These are phyloP conservation scores for Arizona elegans DNA, from an alignment of 2,113 vertebrate genomes.

Conservation along the genomic window DNA sequence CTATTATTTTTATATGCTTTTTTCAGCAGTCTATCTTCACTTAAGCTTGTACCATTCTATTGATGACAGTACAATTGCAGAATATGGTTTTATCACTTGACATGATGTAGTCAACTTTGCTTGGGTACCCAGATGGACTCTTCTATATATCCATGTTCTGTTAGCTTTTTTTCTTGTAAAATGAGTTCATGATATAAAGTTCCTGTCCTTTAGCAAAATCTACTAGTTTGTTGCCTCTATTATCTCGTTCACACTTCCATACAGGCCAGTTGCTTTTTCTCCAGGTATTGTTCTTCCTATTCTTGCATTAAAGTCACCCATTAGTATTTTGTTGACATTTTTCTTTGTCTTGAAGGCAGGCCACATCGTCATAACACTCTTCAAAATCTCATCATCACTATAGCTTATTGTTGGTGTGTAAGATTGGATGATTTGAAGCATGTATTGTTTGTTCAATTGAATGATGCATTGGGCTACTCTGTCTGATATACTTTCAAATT, in stretches of 20 bases:
- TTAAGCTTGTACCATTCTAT: background rate
- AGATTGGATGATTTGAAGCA: background rate
- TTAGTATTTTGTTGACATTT: background rate
- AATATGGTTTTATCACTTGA: background rate
- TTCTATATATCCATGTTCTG: background rate
- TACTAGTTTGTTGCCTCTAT: background rate
- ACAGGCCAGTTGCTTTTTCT: background rate
- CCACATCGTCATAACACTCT: background rate
- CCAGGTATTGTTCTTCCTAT: background rate
- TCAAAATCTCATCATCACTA: background rate
- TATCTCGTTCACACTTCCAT: background rate
- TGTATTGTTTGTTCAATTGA: background rate
- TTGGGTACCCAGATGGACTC: background rate
- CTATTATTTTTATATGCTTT: background rate
- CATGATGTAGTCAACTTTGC: background rate
- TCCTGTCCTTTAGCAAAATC: background rate
- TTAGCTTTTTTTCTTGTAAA: background rate
- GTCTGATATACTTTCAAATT: background rate
- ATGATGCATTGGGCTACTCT: background rate
- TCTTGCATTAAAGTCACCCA: background rate
- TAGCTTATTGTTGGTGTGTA: background rate
- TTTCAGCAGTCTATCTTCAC: background rate
- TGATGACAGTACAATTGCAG: background rate
- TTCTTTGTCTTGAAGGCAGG: background rate
- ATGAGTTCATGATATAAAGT: background rate